phyloP scores from a whole-genome alignment of 2,113 vertebrate genomes.

The Nibea coibor region DNA sequence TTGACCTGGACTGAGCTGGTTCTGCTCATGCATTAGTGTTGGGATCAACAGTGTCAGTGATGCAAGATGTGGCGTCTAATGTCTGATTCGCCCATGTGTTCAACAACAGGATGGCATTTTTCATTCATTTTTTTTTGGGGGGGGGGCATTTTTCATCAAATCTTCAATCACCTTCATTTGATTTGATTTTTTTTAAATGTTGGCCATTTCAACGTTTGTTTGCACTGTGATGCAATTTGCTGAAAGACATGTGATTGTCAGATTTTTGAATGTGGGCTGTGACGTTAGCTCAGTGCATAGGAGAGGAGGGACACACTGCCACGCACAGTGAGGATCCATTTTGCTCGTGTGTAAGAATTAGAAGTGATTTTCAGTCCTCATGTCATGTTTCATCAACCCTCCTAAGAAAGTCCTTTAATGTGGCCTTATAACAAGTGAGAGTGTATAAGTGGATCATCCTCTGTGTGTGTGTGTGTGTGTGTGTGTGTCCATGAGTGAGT shows the following conservation, averaged over 20 bases:
- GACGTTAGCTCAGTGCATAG: conserved; percentile 35
- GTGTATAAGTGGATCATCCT: not conserved
- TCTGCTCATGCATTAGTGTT: not conserved
- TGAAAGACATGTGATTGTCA: conserved; percentile 17
- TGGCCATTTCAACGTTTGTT: not conserved
- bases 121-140: not conserved
- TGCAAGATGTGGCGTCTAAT: conserved; percentile 23
- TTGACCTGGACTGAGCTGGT: not conserved
- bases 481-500: conserved; percentile 1
- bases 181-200: not conserved
- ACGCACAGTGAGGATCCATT: conserved; percentile 61
- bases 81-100: conserved; percentile 34
- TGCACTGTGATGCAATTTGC: not conserved
- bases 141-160: not conserved
- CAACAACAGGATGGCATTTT: conserved; percentile 35
- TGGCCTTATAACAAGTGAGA: not conserved
- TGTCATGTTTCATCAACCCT: not conserved
- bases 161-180: not conserved
- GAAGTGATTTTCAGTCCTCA: not conserved
- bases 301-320: conserved; percentile 42
- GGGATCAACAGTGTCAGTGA: conserved; percentile 47
- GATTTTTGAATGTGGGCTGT: conserved; percentile 35
- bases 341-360: conserved; percentile 39
- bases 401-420: not conserved
- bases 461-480: not conserved